These are phyloP conservation scores for Fragum whitleyi DNA, from an alignment of 2,888 invertebrate species.

Conservation along the genomic window DNA sequence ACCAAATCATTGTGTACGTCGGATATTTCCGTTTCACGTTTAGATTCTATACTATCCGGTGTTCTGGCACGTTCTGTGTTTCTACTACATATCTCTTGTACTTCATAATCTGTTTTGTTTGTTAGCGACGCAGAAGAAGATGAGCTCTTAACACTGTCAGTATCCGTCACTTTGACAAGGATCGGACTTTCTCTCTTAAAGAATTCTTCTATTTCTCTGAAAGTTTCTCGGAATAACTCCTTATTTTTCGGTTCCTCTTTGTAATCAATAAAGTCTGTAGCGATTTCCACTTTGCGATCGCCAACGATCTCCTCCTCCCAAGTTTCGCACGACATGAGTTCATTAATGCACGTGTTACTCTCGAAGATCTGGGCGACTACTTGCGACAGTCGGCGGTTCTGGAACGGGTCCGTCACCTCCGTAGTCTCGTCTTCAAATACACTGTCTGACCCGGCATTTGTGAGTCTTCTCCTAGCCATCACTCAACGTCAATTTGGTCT, in stretches of 20 bases:
- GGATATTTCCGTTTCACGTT: slow-evolving; percentile 8
- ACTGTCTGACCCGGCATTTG: background rate
- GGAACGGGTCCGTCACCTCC: slow-evolving; percentile 44
- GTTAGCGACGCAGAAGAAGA: background rate
- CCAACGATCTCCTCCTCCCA: slow-evolving; percentile 18
- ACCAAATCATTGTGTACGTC: background rate
- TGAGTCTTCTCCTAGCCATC: background rate
- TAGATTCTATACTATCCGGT: background rate
- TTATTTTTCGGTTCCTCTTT: slow-evolving; percentile 63
- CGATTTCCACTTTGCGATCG: slow-evolving; percentile 25
- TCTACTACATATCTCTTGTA: background rate
- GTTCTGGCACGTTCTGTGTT: background rate
- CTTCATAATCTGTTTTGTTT: background rate
- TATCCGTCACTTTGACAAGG: slow-evolving; percentile 9
- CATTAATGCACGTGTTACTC: slow-evolving; percentile 36
- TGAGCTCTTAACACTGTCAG: background rate
- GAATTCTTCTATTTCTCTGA: slow-evolving; percentile 39
- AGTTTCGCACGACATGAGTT: slow-evolving; percentile 19
- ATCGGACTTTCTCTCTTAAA: slow-evolving; percentile 19
- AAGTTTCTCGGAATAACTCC: slow-evolving; percentile 47
- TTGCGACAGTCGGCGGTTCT: slow-evolving; percentile 51
- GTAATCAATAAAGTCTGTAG: slow-evolving; percentile 60
- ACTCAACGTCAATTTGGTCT: no score
- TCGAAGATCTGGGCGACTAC: slow-evolving; percentile 59
- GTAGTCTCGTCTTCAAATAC: background rate